Conservation (phyloP, 2,113 vertebrate genomes). For the Zingel zingel region DNA sequence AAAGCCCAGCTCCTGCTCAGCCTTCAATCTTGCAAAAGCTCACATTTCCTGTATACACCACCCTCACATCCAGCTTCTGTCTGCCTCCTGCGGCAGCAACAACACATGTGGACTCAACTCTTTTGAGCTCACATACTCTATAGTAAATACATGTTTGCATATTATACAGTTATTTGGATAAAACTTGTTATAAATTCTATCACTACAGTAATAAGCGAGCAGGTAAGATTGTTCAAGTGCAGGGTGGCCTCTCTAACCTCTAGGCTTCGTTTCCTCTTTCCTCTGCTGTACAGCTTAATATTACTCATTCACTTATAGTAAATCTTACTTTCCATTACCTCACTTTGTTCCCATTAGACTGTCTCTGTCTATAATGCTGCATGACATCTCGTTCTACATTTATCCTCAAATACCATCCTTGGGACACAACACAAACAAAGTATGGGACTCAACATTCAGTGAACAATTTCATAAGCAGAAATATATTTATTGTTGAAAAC, state of each 20-base stretch:
- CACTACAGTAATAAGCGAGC: neutral
- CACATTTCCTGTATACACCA: conserved; percentile 72
- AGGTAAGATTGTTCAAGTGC: neutral
- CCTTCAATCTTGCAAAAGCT: conserved; percentile 66
- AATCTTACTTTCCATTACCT: neutral
- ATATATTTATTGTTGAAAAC: conserved; percentile 84
- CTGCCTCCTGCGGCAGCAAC: conserved; percentile 9
- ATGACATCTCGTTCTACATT: neutral
- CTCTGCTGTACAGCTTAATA: neutral
- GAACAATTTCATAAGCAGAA: conserved; percentile 76
- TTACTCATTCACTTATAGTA: neutral
- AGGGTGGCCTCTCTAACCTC: neutral
- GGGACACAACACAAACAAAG: conserved; percentile 28
- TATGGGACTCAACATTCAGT: conserved; percentile 46
- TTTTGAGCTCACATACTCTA: conserved; percentile 7
- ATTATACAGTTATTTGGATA: conserved; percentile 1
- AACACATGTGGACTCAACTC: conserved; percentile 7
- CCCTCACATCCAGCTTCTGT: conserved; percentile 53
- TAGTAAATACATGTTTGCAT: neutral
- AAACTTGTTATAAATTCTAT: neutral
- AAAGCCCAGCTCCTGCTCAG: conserved; percentile 64
- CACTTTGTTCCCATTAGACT: neutral
- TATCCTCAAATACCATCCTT: neutral
- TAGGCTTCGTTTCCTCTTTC: neutral
- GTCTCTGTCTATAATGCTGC: neutral